These are phyloP conservation scores for Beroe forskalii DNA, from an alignment of 37 sponge, comb jelly and placozoan genomes.

Conservation along the genomic window DNA sequence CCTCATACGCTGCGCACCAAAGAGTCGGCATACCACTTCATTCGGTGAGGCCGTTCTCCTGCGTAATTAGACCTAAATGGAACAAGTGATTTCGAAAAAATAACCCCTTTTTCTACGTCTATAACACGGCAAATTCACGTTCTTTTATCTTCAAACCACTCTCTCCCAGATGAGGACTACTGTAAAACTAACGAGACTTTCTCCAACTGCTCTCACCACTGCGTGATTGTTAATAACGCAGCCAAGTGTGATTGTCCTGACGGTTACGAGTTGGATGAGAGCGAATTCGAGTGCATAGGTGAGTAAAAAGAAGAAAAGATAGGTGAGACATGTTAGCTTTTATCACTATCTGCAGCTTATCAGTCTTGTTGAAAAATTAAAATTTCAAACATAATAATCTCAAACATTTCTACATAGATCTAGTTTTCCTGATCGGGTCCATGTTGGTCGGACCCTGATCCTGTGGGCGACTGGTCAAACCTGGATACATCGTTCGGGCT, in stretches of 20 bases:
- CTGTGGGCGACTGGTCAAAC: no score
- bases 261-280: background rate
- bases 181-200: background rate
- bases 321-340: no score
- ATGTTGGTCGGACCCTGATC: no score
- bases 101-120: no score
- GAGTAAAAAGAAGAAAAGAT: background rate
- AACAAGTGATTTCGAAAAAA: no score
- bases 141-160: background rate
- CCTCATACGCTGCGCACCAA: no score
- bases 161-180: background rate
- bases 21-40: no score
- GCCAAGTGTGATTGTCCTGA: conserved; percentile 20
- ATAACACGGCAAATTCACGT: background rate
- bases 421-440: background rate
- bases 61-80: no score
- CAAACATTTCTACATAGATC: background rate
- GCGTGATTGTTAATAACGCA: background rate
- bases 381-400: background rate
- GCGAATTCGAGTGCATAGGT: background rate
- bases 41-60: no score
- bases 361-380: background rate
- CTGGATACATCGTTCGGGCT: no score
- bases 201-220: background rate
- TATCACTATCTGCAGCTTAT: no score